Conservation (phyloP, 2,797 vertebrate species). For the Coregonus suidteri region DNA sequence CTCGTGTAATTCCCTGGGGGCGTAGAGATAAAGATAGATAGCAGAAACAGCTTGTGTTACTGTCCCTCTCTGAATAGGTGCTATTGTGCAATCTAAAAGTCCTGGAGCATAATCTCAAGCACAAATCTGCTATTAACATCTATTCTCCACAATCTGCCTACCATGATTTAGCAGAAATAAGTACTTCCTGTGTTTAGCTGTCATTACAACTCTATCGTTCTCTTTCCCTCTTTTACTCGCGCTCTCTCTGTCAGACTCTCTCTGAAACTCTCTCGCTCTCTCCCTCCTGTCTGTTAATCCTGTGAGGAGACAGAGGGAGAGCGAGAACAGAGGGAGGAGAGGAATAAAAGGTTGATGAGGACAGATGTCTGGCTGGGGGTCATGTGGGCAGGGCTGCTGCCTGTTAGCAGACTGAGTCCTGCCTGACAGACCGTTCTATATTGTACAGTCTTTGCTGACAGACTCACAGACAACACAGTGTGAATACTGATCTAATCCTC, state of each 20-base stretch:
- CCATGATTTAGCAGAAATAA: neutral
- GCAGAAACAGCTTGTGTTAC: neutral
- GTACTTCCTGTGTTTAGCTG: neutral
- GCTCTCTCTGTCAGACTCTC: neutral
- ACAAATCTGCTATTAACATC: constrained; percentile 20
- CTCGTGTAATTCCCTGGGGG: constrained; percentile 25
- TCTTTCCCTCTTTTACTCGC: neutral
- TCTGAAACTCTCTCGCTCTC: neutral
- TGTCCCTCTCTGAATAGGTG: neutral
- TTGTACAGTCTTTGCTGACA: neutral
- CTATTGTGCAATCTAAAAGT: neutral
- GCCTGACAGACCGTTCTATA: neutral
- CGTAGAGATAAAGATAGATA: neutral
- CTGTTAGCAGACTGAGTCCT: neutral
- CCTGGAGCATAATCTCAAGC: constrained; percentile 23
- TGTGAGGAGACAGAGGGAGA: neutral
- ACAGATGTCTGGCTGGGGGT: constrained; percentile 4
- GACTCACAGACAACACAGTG: neutral
- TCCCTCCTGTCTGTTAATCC: neutral
- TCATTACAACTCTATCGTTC: neutral
- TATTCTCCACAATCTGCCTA: constrained; percentile 16
- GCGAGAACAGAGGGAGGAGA: constrained; percentile 13
- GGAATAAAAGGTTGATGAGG: constrained; percentile 11
- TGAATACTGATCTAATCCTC: constrained; percentile 5
- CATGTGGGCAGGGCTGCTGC: neutral